Evolutionary conservation across 64 coral and sea anemone genomes (phyloP), one percentile per base, ranked within the genome.

Genomic region (Platygyra sinensis): DNA sequence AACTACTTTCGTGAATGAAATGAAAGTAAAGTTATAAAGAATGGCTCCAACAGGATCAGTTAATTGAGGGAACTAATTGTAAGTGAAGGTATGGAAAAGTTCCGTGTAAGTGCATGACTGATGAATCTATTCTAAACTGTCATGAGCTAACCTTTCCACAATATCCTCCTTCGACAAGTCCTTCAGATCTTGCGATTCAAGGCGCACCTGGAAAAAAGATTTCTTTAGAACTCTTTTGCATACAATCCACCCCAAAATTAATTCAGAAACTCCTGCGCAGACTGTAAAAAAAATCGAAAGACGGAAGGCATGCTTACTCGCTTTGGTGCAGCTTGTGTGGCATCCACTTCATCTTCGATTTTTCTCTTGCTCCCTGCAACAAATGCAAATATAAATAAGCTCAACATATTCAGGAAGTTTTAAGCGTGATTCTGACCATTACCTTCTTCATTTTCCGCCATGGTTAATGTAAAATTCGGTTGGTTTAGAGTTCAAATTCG

Each of bases 371-470:
- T 62, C 32, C 49, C 93, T 94, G 69, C 24, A 90, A 91, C 75
- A 28, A 86, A 79, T 85, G 81, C 81, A 85, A 6, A 25, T 2
- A 52, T 61, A 62, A 86, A 14, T 87, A 18, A 60, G 64, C 77
- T 38, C 72, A 36, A 73, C 10, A 74, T 49, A 73, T 30, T 20
- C 25, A 28, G 69, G 10, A 64, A 62, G 4, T n/a, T 67, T 90
- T 65, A 14, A 12, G 18, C 11, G 30, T 2, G 29, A 89, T 89
- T 86, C 49, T n/a, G 59, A 59, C 69, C 61, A 7, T 60, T 91
- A 96, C 95, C 95, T 82, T 90, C 88, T 96, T 93, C 95, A 55
- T 88, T 96, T 19, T 96, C 91, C 31, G 95, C 89, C 95, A 96
- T 96, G 33, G 54, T 72, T 79, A 75, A 24, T 17, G 10, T 15